A percentile compares a stretch with the other conserved stretches of the same genome.
phyloP scores from a whole-genome alignment of 2,113 vertebrate species.

The Neotragus moschatus region DNA sequence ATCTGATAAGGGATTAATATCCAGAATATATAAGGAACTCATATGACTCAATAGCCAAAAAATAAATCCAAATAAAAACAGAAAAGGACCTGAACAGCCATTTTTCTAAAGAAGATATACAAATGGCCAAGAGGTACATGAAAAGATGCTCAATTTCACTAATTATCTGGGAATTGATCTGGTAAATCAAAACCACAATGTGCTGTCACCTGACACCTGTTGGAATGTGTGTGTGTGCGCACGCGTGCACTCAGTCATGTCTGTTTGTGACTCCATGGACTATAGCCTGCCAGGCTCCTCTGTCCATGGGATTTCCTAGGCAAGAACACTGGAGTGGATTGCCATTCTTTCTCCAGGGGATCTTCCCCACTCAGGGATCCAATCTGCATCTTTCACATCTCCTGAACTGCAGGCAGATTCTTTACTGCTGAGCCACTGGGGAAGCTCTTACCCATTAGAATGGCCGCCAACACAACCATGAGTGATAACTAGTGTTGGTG shows the following conservation, averaged over 20 bases:
- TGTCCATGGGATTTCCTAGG: not conserved
- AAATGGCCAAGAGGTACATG: not conserved
- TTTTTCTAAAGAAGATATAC: not conserved
- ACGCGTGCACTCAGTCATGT: fast-evolving
- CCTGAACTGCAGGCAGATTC: not conserved
- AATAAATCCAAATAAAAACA: not conserved
- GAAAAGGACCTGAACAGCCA: not conserved
- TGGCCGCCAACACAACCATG: not conserved
- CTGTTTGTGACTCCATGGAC: fast-evolving
- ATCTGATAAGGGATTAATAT: not conserved
- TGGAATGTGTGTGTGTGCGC: not conserved
- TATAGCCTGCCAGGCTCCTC: not conserved
- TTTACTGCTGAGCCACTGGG: not conserved
- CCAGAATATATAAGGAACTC: not conserved
- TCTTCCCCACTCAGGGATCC: not conserved
- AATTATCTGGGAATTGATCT: not conserved
- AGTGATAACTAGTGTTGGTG: not conserved
- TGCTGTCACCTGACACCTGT: not conserved
- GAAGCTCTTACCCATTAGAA: not conserved
- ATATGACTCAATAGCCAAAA: not conserved
- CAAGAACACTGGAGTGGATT: not conserved
- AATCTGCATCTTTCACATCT: not conserved
- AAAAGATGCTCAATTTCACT: not conserved
- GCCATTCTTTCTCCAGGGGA: not conserved
- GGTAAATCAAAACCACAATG: not conserved